A percentile compares a stretch with the other conserved stretches of the same genome.
These are phyloP conservation scores for Stenchaetothrips biformis DNA, from an alignment of 2,888 invertebrate species.

Conservation along the genomic window DNA sequence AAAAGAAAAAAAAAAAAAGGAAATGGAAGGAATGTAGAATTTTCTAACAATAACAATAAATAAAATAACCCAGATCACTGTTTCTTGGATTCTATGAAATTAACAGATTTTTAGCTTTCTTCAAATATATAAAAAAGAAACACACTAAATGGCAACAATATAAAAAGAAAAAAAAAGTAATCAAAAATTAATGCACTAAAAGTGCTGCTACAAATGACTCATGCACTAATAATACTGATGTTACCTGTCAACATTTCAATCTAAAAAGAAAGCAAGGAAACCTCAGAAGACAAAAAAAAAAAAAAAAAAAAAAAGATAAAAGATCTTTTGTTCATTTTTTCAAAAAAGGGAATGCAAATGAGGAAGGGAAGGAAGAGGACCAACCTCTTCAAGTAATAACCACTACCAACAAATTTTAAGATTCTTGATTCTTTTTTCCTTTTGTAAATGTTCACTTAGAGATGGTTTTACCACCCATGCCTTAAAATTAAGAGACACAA, in stretches of 20 bases:
- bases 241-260: background rate
- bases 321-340: background rate
- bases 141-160: conserved; percentile 18
- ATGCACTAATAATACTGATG: conserved; percentile 21
- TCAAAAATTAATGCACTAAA: background rate
- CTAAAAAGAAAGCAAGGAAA: too few relatives aligned
- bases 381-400: too few relatives aligned
- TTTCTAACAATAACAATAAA: conserved; percentile 8
- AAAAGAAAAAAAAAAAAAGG: background rate
- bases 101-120: conserved; percentile 1
- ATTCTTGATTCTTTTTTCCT: too few relatives aligned
- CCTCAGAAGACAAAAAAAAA: too few relatives aligned
- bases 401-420: too few relatives aligned
- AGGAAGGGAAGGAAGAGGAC: too few relatives aligned
- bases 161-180: background rate
- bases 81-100: background rate
- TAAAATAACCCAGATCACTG: conserved; percentile 22
- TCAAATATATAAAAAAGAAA: background rate
- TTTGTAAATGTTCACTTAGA: background rate
- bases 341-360: background rate
- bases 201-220: conserved; percentile 20
- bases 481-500: background rate
- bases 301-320: too few relatives aligned
- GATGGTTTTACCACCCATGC: background rate
- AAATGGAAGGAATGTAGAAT: conserved; percentile 6